Evolutionary conservation across 1,140 invertebrate species (phyloP), one percentile per base, ranked within the genome.

Genomic region (Anastrepha obliqua): DNA sequence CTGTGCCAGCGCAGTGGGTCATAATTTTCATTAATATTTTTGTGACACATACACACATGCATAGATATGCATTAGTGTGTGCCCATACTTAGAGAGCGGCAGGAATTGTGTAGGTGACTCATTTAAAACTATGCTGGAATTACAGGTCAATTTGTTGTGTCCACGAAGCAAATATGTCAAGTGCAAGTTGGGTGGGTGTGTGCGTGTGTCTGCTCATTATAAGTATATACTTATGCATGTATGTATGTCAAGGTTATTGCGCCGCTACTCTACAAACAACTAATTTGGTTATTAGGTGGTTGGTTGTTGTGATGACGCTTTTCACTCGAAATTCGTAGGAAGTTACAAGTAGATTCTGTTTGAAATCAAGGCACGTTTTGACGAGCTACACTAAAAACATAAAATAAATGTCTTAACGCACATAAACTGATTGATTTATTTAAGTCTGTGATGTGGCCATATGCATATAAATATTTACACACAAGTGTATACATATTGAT

Each of bases 81-180:
- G 29, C 20, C 29, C 11, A 74, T 29, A 20, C 47, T 29, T 51
- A 74, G 6, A 15, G 3, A 6, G 55, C 7, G 4, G 2, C n/a
- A 81, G 74, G 47, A 81, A n/a, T n/a, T 51, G n/a, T 20, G 15
- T 39, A 47, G n/a, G 42, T 81, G 74, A 81, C 74, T 55, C 74
- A 81, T 81, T 81, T 51, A n/a, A 81, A 55, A 55, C 8, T 55
- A 20, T 74, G 39, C 39, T 74, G 42, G 13, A 74, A 44, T 44
- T 70, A 39, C 65, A 42, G 13, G 5, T 8, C 13, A 4, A 20
- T 74, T 51, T 81, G 74, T 81, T 81, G 74, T 29, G 51, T 17
- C 44, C 44, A 55, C n/a, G n/a, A 20, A 58, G 44, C 20, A 81
- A 55, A 15, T 42, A 47, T 47, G 67, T 74, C 15, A 11, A 67